Conservation (phyloP, 1,140 invertebrate species). For the Drosophila lini region DNA sequence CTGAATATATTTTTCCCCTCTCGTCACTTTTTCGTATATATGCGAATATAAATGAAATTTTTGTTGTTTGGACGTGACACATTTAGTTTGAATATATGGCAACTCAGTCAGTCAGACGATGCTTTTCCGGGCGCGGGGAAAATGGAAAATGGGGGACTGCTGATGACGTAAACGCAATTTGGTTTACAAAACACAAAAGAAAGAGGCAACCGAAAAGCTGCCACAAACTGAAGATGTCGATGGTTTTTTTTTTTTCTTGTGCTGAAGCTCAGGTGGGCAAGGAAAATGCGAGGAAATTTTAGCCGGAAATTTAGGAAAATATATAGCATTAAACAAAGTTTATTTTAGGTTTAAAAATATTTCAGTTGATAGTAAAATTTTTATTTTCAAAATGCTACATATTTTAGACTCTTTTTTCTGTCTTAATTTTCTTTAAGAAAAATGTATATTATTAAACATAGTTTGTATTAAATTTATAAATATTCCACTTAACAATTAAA, state of each 20-base stretch:
- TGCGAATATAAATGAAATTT: conserved; percentile 82
- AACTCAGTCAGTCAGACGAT: conserved; percentile 64
- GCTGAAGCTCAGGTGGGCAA: not conserved
- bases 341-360: no score
- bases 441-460: no score
- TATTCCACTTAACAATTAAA: no score
- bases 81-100: conserved; percentile 81
- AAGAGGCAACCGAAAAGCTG: conserved; percentile 5
- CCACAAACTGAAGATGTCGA: conserved; percentile 21
- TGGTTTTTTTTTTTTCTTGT: not conserved
- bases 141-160: conserved; percentile 22
- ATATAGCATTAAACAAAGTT: no score
- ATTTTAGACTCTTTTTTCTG: not conserved
- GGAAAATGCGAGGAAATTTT: not conserved
- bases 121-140: not conserved
- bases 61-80: conserved; percentile 81
- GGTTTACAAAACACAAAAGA: conserved; percentile 30
- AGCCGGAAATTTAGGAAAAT: no score
- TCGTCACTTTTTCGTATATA: conserved; percentile 41
- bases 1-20: conserved; percentile 25
- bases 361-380: no score
- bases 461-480: no score
- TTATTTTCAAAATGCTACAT: not conserved
- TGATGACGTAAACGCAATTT: conserved; percentile 56
- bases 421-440: not conserved